These are phyloP conservation scores for Elgaria multicarinata DNA, from an alignment of 2,113 vertebrate genomes.

Conservation along the genomic window DNA sequence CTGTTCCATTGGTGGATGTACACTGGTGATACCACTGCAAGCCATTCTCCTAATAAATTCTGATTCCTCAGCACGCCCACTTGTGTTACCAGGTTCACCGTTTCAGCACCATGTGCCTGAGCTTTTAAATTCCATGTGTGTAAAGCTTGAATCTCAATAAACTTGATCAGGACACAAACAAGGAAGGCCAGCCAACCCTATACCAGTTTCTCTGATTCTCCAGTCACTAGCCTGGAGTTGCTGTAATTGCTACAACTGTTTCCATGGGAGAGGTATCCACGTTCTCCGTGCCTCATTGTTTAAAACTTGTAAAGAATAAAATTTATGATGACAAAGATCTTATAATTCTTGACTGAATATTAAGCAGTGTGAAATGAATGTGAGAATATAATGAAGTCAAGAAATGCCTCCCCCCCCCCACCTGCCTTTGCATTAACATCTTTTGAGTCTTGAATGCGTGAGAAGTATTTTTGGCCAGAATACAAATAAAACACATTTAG, in stretches of 20 bases:
- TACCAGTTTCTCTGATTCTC: not conserved
- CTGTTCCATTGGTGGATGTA: too few relatives aligned
- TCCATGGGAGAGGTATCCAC: not conserved
- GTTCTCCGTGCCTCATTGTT: not conserved
- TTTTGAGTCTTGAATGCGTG: slow-evolving; percentile 17
- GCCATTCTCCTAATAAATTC: not conserved
- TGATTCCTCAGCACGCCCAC: not conserved
- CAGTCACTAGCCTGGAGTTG: not conserved
- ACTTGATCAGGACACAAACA: not conserved
- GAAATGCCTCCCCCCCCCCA: not conserved
- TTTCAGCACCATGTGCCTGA: too few relatives aligned
- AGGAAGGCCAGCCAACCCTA: not conserved
- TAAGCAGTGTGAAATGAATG: not conserved
- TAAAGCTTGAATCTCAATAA: not conserved
- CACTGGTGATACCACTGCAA: too few relatives aligned
- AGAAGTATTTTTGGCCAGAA: slow-evolving; percentile 10
- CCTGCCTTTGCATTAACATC: slow-evolving; percentile 6
- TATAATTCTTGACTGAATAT: not conserved
- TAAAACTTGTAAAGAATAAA: slow-evolving; percentile 3
- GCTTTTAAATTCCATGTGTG: not conserved
- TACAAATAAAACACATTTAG: slow-evolving; percentile 52
- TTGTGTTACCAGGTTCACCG: not conserved
- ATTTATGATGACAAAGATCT: not conserved
- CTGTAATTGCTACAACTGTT: not conserved
- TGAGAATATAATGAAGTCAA: slow-evolving; percentile 43